Evolutionary conservation across 2,797 vertebrate species (phyloP), one percentile per base, ranked within the genome.

Genomic region (Botia almorhae): DNA sequence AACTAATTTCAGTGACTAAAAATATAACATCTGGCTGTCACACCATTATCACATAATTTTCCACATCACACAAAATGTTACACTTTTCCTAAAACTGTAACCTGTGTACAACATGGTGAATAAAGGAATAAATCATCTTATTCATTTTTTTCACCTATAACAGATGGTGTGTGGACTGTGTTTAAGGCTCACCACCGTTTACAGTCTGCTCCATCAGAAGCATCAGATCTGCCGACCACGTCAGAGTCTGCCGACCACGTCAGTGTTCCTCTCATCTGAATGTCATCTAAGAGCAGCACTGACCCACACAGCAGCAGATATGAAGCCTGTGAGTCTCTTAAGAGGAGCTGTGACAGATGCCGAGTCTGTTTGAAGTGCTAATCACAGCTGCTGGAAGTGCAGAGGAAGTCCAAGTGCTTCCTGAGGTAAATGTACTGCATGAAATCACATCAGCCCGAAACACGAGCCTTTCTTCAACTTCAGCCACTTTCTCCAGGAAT

Each of bases 281-380:
- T 82, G 73, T 84, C 78, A 14, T 46, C 61, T 56, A 83, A 87
- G 84, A 87, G 89, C 81, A 89, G 87, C 86, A 88, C 29, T 90
- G 87, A 87, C 87, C 85, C 82, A 82, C 89, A 89, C 68, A 75
- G 72, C 86, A 55, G 68, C 33, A 19, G 17, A 76, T 73, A 61
- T 86, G 84, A 84, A 71, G 51, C 82, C 87, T 88, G 73, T 73
- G 78, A 64, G 39, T 48, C 55, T 81, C 76, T 29, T 80, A 85
- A 87, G 77, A 86, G 70, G 78, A 88, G 82, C 81, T 85, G 81
- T 85, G 87, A 88, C 87, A 87, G 84, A 86, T 82, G 85, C 81
- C 36, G 70, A 76, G 84, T 75, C 71, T 77, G 83, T 90, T 90
- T 92, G 88, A 92, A 88, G 91, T 92, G 86, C 81, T 81, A 88